These are phyloP conservation scores for Psammodynastes pulverulentus DNA, from an alignment of 2,113 vertebrate species.

Conservation along the genomic window DNA sequence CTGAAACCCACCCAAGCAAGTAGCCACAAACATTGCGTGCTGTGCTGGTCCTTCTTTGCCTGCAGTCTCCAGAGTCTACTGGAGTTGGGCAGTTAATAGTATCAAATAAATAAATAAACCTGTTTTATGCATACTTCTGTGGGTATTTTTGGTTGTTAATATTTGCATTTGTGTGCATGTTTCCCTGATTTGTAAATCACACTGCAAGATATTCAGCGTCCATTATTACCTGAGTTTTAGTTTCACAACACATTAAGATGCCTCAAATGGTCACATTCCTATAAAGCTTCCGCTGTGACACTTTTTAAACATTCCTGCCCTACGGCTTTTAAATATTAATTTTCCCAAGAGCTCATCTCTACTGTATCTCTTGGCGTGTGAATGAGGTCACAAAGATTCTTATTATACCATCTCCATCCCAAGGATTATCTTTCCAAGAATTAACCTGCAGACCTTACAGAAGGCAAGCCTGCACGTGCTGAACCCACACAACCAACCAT, in stretches of 20 bases:
- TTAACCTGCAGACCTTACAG: background rate
- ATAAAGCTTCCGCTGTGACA: background rate
- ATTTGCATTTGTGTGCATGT: background rate
- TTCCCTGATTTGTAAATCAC: background rate
- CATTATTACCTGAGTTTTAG: background rate
- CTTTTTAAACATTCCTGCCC: background rate
- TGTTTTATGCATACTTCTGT: background rate
- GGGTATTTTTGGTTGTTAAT: background rate
- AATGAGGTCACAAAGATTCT: background rate
- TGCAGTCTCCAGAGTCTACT: background rate
- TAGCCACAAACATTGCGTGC: background rate
- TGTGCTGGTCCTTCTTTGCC: background rate
- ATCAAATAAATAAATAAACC: background rate
- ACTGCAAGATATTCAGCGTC: background rate
- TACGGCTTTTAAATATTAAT: background rate
- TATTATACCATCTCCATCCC: fast-evolving
- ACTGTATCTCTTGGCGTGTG: background rate
- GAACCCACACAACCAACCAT: background rate
- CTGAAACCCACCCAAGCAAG: background rate
- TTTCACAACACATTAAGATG: background rate
- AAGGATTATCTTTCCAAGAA: background rate
- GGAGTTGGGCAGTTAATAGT: background rate
- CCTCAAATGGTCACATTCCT: background rate
- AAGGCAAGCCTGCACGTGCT: background rate
- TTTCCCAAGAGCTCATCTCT: background rate